A percentile compares a stretch with the other conserved stretches of the same genome.
Conservation (phyloP, 2,888 invertebrate genomes). For the Malthinus seriepunctatus region DNA sequence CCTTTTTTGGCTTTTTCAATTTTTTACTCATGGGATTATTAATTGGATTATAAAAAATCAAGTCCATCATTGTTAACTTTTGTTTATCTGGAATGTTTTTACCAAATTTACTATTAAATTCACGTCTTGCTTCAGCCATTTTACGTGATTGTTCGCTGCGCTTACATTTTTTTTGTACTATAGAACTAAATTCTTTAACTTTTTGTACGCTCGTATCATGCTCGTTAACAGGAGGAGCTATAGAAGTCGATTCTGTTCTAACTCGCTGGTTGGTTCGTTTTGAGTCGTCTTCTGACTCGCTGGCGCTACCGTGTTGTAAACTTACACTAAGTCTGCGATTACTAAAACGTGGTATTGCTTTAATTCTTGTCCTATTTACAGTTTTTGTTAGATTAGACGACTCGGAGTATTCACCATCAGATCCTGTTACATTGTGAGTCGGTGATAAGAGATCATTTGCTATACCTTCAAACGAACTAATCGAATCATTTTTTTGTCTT, state of each 20-base stretch:
- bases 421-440: slow-evolving; percentile 33
- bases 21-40: slow-evolving; percentile 67
- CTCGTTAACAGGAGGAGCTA: background rate
- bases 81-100: slow-evolving; percentile 64
- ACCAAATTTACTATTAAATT: slow-evolving; percentile 58
- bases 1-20: background rate
- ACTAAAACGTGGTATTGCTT: slow-evolving; percentile 70
- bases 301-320: slow-evolving; percentile 66
- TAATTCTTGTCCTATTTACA: slow-evolving; percentile 64
- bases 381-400: slow-evolving; percentile 62
- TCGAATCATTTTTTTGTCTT: background rate
- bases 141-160: slow-evolving; percentile 58
- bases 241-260: slow-evolving; percentile 48
- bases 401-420: slow-evolving; percentile 53
- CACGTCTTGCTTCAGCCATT: slow-evolving; percentile 59
- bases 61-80: slow-evolving; percentile 85
- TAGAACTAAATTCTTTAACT: slow-evolving; percentile 33
- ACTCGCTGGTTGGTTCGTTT: slow-evolving; percentile 47
- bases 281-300: slow-evolving; percentile 70
- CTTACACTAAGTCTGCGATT: slow-evolving; percentile 64
- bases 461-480: no score
- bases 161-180: slow-evolving; percentile 45
- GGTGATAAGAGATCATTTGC: background rate
- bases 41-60: slow-evolving; percentile 88
- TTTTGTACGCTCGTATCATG: slow-evolving; percentile 3